Evolutionary conservation across 2,113 vertebrate genomes (phyloP), one percentile per base, ranked within the genome.

Genomic region (Calonectris borealis): DNA sequence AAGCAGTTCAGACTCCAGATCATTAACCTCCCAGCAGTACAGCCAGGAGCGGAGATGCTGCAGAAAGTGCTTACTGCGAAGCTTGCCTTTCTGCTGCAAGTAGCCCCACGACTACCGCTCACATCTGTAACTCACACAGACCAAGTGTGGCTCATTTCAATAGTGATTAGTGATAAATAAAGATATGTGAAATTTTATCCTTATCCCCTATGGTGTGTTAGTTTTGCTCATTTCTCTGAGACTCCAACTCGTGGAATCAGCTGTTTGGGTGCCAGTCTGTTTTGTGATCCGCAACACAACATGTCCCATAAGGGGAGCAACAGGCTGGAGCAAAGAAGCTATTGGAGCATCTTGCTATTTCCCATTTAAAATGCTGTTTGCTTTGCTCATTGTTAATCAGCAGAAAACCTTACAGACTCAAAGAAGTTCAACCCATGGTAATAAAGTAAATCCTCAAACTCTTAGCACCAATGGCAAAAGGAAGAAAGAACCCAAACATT

Each of bases 11-110:
- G 58, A 65, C 70, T 91, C 27, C 73, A 94, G 70, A 70, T 20
- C 91, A 95, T 96, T 96, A 95, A 96, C 78, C 78, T 89, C 95
- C 42, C 93, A 92, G 92, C 61, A 88, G 91, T 54, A 94, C 20
- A 65, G 26, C 36, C 86, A 89, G 81, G 49, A 82, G 58, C 1
- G 10, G 44, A 70, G 78, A 73, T 46, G 32, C 27, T 87, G 57
- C 44, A 79, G 61, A 84, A 95, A 65, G 65, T 27, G 32, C 51
- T 95, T 84, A 78, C 64, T 84, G 79, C 1, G 2, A 88, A 84
- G 9, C 31, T 91, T 69, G 29, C 36, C 40, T 84, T 91, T 82
- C 83, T 91, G 54, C 58, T 82, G 24, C 4, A 3, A 48, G 32
- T 19, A 75, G 6, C 34, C 34, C 31, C 52, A 36, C 0, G 2